Evolutionary conservation across 2,888 invertebrate genomes (phyloP).

Genomic region (Drosophila pseudotalamancana): DNA sequence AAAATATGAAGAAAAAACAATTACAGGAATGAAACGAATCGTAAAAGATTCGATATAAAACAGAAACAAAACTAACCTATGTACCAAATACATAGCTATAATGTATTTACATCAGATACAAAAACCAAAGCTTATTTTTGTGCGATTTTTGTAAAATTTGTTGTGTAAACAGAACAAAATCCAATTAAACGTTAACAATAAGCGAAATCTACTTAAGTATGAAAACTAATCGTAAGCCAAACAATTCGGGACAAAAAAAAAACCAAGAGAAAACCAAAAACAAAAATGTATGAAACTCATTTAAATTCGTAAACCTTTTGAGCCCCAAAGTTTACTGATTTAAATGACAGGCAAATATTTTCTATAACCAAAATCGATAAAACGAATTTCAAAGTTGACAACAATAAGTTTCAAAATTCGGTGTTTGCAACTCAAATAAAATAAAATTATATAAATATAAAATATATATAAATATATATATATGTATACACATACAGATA

Average conservation of each 20-base stretch:
- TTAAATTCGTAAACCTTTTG: conserved; percentile 82
- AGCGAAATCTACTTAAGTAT: conserved; percentile 25
- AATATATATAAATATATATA: background rate
- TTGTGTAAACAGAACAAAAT: conserved; percentile 22
- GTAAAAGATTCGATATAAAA: no score
- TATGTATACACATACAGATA: background rate
- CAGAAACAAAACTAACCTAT: background rate
- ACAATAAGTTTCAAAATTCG: conserved; percentile 27
- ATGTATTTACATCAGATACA: conserved; percentile 16
- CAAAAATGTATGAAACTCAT: conserved; percentile 59
- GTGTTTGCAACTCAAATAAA: conserved; percentile 19
- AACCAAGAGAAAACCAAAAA: background rate
- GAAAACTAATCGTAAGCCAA: conserved; percentile 25
- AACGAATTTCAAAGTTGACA: conserved; percentile 41
- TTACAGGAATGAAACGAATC: background rate
- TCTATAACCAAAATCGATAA: conserved; percentile 25
- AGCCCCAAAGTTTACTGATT: conserved; percentile 84
- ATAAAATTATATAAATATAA: background rate
- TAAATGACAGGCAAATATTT: conserved; percentile 72
- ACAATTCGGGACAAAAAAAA: no score
- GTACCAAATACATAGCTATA: conserved; percentile 11
- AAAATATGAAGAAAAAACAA: background rate
- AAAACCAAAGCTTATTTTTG: conserved; percentile 28
- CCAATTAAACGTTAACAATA: conserved; percentile 37
- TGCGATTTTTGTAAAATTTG: conserved; percentile 32